These are phyloP conservation scores for Oryzias sinensis DNA, from an alignment of 2,797 vertebrate genomes.

Conservation along the genomic window DNA sequence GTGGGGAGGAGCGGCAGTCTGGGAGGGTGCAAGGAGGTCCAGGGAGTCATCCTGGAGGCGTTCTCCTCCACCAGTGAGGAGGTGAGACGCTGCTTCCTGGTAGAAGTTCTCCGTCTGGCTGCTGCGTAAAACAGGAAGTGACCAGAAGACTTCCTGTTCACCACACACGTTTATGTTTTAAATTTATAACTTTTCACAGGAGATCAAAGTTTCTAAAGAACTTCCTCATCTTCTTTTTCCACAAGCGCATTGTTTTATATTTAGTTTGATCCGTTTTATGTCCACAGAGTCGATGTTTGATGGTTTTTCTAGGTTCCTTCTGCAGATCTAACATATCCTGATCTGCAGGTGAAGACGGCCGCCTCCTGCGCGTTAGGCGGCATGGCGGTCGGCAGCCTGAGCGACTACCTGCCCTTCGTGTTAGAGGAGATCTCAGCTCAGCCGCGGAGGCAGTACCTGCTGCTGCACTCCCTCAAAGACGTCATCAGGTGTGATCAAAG, in stretches of 20 bases:
- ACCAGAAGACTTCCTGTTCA: too few species aligned
- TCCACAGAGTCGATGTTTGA: too few species aligned
- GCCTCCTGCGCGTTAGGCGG: constrained; percentile 89
- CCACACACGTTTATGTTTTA: too few species aligned
- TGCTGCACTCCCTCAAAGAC: constrained; percentile 91
- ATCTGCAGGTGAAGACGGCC: constrained; percentile 24
- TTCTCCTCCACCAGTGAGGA: constrained; percentile 88
- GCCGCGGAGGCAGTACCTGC: constrained; percentile 88
- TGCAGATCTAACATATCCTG: accelerated
- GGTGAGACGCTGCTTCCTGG: constrained; percentile 18
- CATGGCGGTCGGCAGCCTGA: constrained; percentile 78
- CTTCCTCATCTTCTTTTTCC: too few species aligned
- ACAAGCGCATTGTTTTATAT: too few species aligned
- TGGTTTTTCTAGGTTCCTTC: background rate
- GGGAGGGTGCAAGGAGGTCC: constrained; percentile 85
- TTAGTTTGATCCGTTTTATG: too few species aligned
- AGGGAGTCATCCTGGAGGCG: constrained; percentile 86
- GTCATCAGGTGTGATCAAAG: constrained; percentile 78
- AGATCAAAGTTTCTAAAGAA: too few species aligned
- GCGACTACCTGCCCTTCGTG: constrained; percentile 89
- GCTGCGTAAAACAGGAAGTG: too few species aligned
- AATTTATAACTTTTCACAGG: too few species aligned
- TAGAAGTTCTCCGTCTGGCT: too few species aligned
- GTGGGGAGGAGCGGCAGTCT: constrained; percentile 83
- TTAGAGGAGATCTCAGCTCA: constrained; percentile 86